Base-by-base conservation (phyloP, 2,113 vertebrate genomes). In the Rhea pennata region DNA sequence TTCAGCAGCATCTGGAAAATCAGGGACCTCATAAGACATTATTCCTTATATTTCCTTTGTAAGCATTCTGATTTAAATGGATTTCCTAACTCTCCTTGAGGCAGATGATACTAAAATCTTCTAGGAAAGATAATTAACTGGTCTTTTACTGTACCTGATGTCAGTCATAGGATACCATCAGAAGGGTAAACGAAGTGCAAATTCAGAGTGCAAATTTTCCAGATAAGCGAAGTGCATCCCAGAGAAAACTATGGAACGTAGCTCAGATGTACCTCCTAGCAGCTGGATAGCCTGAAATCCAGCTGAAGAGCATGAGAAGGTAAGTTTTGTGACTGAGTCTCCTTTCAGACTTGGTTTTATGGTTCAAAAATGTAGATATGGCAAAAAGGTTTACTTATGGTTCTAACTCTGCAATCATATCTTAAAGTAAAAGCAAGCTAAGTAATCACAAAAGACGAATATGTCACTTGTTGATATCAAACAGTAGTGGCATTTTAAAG, bases 211-310 rank as follows among this genome's bases (percentile, higher is more conserved):
- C 12, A 83, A 39, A 2, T 33, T 95, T 95, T 81, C 50, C 65
- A 48, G 4, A 44, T 58, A 21, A 51, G 3, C 21, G 36, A 0
- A 42, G 8, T 29, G 2, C 5, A 33, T 31, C 17, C n/a, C 5
- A 17, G 15, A 7, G 7, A 72, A 84, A 71, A 53, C 6, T 77
- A 39, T 6, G 70, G 54, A 44, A 87, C 6, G 2, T 46, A n/a
- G 26, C 50, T 54, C 26, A 27, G 17, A 29, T 54, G 27, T 73
- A 40, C 12, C 6, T 77, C 9, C 5, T 54, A 54, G 15, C 1
- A 59, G 21, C 26, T 81, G 66, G 5, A 67, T 40, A 8, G 10
- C 6, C 77, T 71, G 10, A 92, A 79, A 65, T 59, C 56, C n/a
- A 56, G 2, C 23, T 74, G 36, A 88, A 77, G 46, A 4, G 0